Conservation (phyloP, 2,113 vertebrate species). For the Phyllopteryx taeniolatus region DNA sequence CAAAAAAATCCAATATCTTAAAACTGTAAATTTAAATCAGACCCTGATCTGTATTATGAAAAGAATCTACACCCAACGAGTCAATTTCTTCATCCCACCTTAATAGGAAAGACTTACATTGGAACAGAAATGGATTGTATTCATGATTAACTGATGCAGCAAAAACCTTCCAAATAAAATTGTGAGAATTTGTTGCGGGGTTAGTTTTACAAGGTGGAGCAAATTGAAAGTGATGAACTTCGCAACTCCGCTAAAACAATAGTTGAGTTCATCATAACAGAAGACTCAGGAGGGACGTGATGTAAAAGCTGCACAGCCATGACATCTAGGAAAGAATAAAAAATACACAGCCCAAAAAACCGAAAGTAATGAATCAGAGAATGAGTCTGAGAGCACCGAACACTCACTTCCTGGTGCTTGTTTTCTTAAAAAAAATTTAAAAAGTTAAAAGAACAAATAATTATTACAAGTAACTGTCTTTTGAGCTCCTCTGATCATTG, state of each 20-base stretch:
- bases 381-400: conserved; percentile 15
- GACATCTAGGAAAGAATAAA: conserved; percentile 11
- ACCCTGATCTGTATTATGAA: background rate
- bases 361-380: conserved; percentile 23
- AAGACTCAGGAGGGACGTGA: conserved; percentile 30
- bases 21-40: conserved; percentile 34
- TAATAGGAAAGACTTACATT: background rate
- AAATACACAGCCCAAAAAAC: conserved; percentile 5
- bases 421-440: background rate
- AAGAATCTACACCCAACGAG: background rate
- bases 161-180: background rate
- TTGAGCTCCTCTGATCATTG: conserved; percentile 82
- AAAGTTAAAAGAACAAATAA: background rate
- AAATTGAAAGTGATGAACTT: conserved; percentile 8
- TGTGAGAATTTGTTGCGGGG: background rate
- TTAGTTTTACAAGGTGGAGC: background rate
- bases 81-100: background rate
- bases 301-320: conserved; percentile 14
- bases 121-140: background rate
- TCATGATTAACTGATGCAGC: background rate
- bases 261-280: conserved; percentile 50
- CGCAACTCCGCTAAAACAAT: conserved; percentile 30
- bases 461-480: conserved; percentile 74
- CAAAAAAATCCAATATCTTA: conserved; percentile 17
- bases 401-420: background rate